Evolutionary conservation across 1,140 invertebrate species (phyloP), one percentile per base, ranked within the genome.

Genomic region (Eumaeus atala): DNA sequence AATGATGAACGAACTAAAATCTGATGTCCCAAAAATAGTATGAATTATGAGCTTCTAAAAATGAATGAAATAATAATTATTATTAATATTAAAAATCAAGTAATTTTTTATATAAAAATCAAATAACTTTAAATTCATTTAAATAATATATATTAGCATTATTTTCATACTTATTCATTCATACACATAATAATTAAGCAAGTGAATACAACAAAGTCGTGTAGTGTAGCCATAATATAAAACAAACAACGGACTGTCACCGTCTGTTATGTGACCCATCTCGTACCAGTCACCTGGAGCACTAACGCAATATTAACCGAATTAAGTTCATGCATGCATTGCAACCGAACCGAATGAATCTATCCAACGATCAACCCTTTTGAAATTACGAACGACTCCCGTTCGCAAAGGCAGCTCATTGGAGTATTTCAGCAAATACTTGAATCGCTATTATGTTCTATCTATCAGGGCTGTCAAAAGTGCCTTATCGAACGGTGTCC

Each of bases 341-440:
- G 69, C 66, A 79, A 79, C 70, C 72, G 77, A 74, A 76, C 75
- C 68, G 64, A 64, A 57, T 70, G 63, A 66, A 61, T 66, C 58
- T 69, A 72, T 66, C 66, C 77, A 79, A 80, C 76, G 79, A 88
- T 88, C 87, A 87, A 88, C 87, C 87, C 85, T 88, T 88, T 87
- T 88, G 87, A 87, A 88, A 88, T 80, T 66, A 78, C 75, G 74
- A 74, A 74, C 69, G 74, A 81, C 72, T 56, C 61, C 62, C 69
- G 70, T 62, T 70, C 74, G 72, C 44, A 54, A 67, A 77, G 67
- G 67, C 79, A 80, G 72, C 58, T 61, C 64, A 51, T 48, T 53
- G 51, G 37, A n/a, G 9, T 16, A 17, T n/a, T 50, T 36, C 16
- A 51, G 18, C 14, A 51, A 37, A n/a, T 9, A 16, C 34, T 18